Evolutionary conservation across 2,113 vertebrate genomes (phyloP).

Genomic region (Phrynocephalus versicolor): DNA sequence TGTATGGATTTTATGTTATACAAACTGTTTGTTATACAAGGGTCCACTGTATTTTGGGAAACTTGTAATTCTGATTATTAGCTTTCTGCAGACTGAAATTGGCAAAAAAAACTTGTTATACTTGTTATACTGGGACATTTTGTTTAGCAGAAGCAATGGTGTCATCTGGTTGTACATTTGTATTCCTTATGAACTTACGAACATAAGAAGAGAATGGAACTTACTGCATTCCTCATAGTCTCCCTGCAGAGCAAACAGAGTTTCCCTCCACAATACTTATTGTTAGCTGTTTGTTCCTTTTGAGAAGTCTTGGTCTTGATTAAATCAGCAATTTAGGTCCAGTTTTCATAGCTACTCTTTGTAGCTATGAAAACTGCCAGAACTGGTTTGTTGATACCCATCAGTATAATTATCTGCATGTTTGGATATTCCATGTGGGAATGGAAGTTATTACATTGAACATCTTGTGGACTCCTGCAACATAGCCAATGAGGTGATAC

Average conservation of each 20-base stretch:
- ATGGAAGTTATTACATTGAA: not conserved
- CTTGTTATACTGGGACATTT: too few species aligned
- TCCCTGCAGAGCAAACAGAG: not conserved
- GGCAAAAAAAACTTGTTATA: not conserved
- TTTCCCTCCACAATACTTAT: not conserved
- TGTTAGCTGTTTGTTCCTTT: not conserved
- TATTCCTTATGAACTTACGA: not conserved
- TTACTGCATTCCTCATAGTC: not conserved
- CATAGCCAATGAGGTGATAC: not conserved
- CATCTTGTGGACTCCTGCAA: not conserved
- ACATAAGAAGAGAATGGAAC: too few species aligned
- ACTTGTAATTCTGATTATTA: not conserved
- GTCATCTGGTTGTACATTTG: not conserved
- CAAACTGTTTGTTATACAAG: too few species aligned
- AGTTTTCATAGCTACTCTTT: not conserved
- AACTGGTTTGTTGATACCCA: not conserved
- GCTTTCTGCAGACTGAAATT: not conserved
- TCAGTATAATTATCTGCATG: not conserved
- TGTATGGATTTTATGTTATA: too few species aligned
- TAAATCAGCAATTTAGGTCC: not conserved
- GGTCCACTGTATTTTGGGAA: too few species aligned
- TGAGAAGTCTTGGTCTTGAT: not conserved
- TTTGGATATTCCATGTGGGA: not conserved
- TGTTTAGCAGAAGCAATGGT: not conserved
- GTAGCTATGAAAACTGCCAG: not conserved